Percentiles rank a stretch among this genome's conserved stretches.
Conservation (phyloP, 1,140 invertebrate species). For the Phymorhynchus buccinoides region DNA sequence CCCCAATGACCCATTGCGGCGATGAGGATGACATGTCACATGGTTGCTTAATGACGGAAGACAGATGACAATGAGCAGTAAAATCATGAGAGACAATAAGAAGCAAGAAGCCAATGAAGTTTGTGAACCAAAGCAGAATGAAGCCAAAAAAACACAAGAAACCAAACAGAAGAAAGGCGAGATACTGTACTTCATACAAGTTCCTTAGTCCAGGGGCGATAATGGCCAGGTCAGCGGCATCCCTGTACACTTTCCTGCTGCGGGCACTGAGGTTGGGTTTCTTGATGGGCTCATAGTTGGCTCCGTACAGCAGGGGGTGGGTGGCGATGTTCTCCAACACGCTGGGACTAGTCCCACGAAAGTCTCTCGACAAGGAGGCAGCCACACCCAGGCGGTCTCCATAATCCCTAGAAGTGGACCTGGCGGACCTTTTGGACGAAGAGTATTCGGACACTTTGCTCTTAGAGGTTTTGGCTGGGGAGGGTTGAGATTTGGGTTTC, state of each 20-base stretch:
- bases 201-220: constrained; percentile 64
- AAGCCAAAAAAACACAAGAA: not conserved
- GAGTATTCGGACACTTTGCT: constrained; percentile 39
- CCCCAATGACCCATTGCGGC: no score
- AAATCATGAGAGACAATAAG: not conserved
- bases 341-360: constrained; percentile 64
- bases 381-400: constrained; percentile 43
- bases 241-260: constrained; percentile 66
- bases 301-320: constrained; percentile 62
- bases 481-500: constrained; percentile 39
- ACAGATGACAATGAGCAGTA: no score
- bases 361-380: constrained; percentile 51
- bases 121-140: not conserved
- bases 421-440: constrained; percentile 22
- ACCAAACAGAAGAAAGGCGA: constrained; percentile 10
- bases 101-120: not conserved
- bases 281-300: constrained; percentile 55
- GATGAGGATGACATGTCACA: no score
- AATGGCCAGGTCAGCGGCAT: constrained; percentile 58
- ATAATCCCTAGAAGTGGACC: constrained; percentile 36
- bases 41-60: no score
- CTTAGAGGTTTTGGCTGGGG: constrained; percentile 33
- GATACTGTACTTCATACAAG: constrained; percentile 69
- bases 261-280: constrained; percentile 61
- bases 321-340: constrained; percentile 67